Conservation (phyloP, 2,113 vertebrate genomes). For the Stegostoma tigrinum region DNA sequence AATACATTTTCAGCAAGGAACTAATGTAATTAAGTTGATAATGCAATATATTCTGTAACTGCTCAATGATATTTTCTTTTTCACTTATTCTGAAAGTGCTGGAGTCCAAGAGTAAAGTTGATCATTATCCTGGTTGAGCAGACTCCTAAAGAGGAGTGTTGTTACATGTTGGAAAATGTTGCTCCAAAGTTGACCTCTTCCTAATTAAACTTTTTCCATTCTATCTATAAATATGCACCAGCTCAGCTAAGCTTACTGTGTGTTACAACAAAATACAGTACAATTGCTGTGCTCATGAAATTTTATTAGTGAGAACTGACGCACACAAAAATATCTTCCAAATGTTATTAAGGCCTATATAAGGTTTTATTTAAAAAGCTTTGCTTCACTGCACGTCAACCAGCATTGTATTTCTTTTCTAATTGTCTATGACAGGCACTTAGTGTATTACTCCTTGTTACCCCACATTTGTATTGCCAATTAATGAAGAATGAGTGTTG, state of each 20-base stretch:
- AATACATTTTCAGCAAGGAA: constrained; percentile 39
- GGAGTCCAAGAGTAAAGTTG: background rate
- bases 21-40: background rate
- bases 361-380: background rate
- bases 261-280: background rate
- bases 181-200: background rate
- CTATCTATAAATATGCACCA: background rate
- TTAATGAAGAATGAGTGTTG: background rate
- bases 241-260: background rate
- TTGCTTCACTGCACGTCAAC: background rate
- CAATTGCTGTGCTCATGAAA: background rate
- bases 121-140: background rate
- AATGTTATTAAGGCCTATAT: background rate
- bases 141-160: background rate
- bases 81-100: background rate
- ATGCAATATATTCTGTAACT: background rate
- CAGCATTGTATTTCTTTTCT: background rate
- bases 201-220: constrained; percentile 5
- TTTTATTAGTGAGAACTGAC: background rate
- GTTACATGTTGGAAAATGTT: background rate
- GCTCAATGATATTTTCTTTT: background rate
- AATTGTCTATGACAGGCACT: background rate
- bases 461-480: background rate
- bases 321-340: background rate
- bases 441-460: background rate